Evolutionary conservation across 2,113 vertebrate genomes (phyloP).

Genomic region (Callipepla squamata): DNA sequence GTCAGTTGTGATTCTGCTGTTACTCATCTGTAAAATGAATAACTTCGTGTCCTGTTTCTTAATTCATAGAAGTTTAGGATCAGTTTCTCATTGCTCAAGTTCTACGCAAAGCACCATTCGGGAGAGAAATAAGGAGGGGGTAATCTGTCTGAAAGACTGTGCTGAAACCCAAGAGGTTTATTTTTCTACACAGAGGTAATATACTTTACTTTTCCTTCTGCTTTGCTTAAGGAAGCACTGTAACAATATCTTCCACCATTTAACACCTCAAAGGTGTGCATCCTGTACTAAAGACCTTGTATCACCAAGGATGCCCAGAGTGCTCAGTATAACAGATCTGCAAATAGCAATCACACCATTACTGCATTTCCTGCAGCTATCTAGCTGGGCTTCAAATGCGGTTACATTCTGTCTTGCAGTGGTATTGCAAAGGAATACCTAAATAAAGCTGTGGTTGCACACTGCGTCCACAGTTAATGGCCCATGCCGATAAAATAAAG

Average conservation of each 20-base stretch:
- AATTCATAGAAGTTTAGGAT: not conserved
- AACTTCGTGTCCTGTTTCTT: not conserved
- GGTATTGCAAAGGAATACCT: not conserved
- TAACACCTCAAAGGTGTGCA: not conserved
- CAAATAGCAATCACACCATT: not conserved
- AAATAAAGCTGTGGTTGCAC: not conserved
- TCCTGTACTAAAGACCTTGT: not conserved
- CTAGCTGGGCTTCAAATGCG: not conserved
- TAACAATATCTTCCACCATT: not conserved
- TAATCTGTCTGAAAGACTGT: not conserved
- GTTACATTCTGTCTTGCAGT: not conserved
- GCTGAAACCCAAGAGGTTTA: not conserved
- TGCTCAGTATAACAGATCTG: not conserved
- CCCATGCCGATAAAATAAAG: not conserved
- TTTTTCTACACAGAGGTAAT: not conserved
- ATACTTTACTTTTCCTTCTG: not conserved
- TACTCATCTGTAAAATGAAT: not conserved
- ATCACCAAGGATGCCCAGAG: not conserved
- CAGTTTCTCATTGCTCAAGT: not conserved
- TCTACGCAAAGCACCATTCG: not conserved
- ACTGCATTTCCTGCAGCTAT: not conserved
- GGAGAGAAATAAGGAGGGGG: not conserved
- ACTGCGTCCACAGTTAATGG: not conserved
- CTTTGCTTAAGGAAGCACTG: not conserved
- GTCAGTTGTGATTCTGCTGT: constrained; percentile 27